phyloP scores from a whole-genome alignment of 2,888 invertebrate species.

The Creontiades dilutus region DNA sequence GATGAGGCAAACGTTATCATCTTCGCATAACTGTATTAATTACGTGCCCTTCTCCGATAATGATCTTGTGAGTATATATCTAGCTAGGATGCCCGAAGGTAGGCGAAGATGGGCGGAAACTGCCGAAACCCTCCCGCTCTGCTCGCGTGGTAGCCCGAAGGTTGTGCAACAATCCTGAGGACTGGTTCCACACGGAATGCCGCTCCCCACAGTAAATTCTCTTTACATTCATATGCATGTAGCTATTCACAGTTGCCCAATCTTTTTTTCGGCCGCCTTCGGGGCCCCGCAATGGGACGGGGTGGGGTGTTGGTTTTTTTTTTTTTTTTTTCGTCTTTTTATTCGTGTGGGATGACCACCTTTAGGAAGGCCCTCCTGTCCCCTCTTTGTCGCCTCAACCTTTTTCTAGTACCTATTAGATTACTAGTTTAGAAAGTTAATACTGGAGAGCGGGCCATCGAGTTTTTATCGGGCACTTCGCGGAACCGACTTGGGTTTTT shows the following conservation, averaged over 20 bases:
- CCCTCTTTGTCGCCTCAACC: conserved; percentile 61
- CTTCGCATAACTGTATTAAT: too few relatives aligned
- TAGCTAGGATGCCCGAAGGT: not conserved
- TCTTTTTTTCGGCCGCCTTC: conserved; percentile 53
- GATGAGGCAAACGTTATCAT: too few relatives aligned
- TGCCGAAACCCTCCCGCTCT: not conserved
- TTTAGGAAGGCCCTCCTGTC: conserved; percentile 19
- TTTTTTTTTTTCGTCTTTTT: not conserved
- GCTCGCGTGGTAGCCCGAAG: conserved; percentile 30
- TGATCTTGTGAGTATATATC: not conserved
- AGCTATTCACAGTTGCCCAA: conserved; percentile 70
- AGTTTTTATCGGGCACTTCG: conserved; percentile 13
- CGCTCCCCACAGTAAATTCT: conserved; percentile 70
- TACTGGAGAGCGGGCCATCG: conserved; percentile 14
- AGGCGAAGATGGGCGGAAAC: conserved; percentile 18
- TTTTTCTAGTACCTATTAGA: conserved; percentile 63
- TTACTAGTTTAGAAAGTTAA: conserved; percentile 67
- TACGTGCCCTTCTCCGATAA: not conserved
- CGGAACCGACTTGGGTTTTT: not conserved
- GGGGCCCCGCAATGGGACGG: not conserved
- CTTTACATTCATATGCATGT: conserved; percentile 73
- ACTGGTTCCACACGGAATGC: conserved; percentile 62
- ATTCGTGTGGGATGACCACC: conserved; percentile 62
- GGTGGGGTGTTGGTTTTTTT: conserved; percentile 5
- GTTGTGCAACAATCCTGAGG: conserved; percentile 52